Evolutionary conservation across 2,113 vertebrate genomes (phyloP).

Genomic region (Pomatorhinus ruficollis): DNA sequence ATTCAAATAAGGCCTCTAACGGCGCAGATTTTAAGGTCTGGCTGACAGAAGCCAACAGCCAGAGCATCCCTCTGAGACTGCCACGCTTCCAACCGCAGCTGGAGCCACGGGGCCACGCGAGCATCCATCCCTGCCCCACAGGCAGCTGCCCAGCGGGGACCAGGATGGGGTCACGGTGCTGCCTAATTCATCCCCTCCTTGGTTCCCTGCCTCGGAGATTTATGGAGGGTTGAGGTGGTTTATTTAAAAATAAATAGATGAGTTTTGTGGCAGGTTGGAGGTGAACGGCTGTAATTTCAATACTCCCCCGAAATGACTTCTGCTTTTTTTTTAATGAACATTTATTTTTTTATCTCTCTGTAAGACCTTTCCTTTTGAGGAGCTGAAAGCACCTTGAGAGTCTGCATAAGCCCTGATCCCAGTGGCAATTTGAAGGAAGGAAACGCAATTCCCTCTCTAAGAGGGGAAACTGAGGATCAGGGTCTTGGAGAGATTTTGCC

Average conservation of each 20-base stretch:
- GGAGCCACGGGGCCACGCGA: neutral
- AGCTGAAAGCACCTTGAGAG: neutral
- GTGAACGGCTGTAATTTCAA: neutral
- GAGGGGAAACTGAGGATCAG: neutral
- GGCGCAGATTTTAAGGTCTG: constrained; percentile 17
- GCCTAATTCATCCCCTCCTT: neutral
- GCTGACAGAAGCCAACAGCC: constrained; percentile 27
- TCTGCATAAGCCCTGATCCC: neutral
- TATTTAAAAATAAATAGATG: neutral
- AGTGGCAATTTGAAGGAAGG: neutral
- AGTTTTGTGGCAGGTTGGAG: neutral
- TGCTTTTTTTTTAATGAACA: fast-evolving
- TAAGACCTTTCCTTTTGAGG: neutral
- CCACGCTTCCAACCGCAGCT: neutral
- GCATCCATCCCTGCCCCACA: neutral
- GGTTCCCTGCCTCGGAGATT: neutral
- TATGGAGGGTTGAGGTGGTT: neutral
- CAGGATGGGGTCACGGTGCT: fast-evolving
- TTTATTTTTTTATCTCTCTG: neutral
- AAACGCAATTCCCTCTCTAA: neutral
- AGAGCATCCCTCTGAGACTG: constrained; percentile 32
- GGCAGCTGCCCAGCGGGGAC: constrained; percentile 1
- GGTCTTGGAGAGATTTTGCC: neutral
- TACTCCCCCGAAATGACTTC: neutral
- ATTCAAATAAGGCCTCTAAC: neutral